Base-by-base conservation (phyloP, 2,888 invertebrate species). In the Hydrotaea cyrtoneurina region DNA sequence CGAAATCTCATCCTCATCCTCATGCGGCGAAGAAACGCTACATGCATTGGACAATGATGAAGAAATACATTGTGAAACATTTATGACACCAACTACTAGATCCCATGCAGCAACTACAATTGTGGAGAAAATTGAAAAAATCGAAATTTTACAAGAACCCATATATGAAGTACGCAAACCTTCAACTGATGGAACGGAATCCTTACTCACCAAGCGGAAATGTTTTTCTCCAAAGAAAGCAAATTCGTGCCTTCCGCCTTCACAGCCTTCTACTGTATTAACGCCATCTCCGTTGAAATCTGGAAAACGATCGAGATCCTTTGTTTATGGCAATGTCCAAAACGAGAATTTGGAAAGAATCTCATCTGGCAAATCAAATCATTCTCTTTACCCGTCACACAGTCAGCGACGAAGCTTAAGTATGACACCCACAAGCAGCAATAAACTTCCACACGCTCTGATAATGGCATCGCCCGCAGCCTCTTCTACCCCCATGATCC, bases 1-100 rank as follows among this genome's bases (percentile, higher is more conserved):
- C 90, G 95, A 95, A 90, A 94, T 95, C 19, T 95, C 95, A 0
- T 95, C 95, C 0, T 94, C 94, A 87, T 94, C 94, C 59, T 78
- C 84, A 3, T 73, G 75, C 10, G 73, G 69, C 17, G 73, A 76
- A 36, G 66, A 57, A 2, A 64, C 71, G 0, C 39, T 71, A 0
- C 55, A 73, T 57, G 62, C 13, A 74, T 39, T 46, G 53, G 26
- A 43, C 31, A 64, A 75, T 7, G 59, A 89, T 0, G 92, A 19
- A 19, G 36, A 55, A n/a, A 11, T 23, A 36, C 17, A 8, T 0
- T 59, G 13, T 15, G 21, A 66, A 26, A 55, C 31, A 43, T 39
- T 53, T 17, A 17, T 21, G 8, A n/a, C 15, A 21, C 21, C 21
- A 15, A 26, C 53, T 59, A 10, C n/a, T 19, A 69, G 19, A 5